Base-by-base conservation (phyloP, 2,797 vertebrate species). In the Danionella dracula region DNA sequence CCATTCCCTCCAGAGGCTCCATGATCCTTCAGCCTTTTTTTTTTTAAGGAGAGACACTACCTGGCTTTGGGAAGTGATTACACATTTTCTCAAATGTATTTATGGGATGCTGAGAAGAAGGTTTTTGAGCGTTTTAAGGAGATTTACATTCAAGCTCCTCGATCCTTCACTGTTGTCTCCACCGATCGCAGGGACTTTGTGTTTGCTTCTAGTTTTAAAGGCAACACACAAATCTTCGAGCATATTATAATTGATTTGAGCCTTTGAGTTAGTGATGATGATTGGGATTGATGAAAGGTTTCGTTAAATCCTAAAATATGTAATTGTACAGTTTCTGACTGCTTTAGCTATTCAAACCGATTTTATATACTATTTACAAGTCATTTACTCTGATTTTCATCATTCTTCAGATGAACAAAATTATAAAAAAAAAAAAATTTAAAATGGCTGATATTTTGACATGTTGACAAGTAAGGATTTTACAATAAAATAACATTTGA, bases 171-270 rank as follows among this genome's bases (percentile, higher is more conserved):
- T 1, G 90, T 95, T 16, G 95, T 99, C 70, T 95, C 95, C 77
- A 98, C 95, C 0, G 93, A 94, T 76, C 90, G 94, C 81, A 91
- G 93, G 82, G 92, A 98, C 92, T 99, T 99, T 82, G 85, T 99
- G 73, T 99, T 99, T 53, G 91, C 94, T 4, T 98, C 97, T 12
- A 97, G 97, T 86, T 99, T 99, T 85, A 99, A 98, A 86, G 96
- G 95, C 64, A 95, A 90, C 81, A 99, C 95, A 21, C 94, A 95
- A 85, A 98, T 99, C 84, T 96, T 92, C 79, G 95, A 99, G 81
- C 97, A 99, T 68, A 85, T 96, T 51, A 83, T 90, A 71, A 91
- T 98, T 37, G 96, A 99, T 86, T 84, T 99, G 80, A 98, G 95
- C 84, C 90, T 90, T 81, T 87, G 79, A 90, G 78, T 69, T 0